Percentiles rank a stretch among this genome's conserved stretches.
phyloP scores from a whole-genome alignment of 1,140 invertebrate species.

The Drosophila funebris region DNA sequence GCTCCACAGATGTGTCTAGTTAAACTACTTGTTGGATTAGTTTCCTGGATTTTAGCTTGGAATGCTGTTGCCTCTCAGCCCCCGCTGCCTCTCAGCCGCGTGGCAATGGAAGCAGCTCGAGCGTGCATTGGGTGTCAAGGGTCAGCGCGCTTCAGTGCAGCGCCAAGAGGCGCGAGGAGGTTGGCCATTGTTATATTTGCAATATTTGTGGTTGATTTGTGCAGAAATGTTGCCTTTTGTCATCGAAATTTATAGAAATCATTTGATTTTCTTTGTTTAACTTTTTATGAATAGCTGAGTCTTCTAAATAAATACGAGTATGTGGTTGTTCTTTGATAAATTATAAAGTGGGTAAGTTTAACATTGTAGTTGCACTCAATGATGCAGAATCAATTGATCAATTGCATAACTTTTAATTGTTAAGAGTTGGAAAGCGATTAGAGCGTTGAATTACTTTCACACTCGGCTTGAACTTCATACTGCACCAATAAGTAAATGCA shows the following conservation, averaged over 20 bases:
- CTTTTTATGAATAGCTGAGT: slow-evolving; percentile 4
- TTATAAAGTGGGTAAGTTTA: background rate
- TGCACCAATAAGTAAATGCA: no score
- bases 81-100: background rate
- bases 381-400: background rate
- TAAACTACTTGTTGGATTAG: slow-evolving; percentile 39
- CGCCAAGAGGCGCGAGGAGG: slow-evolving; percentile 20
- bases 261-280: slow-evolving; percentile 25
- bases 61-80: background rate
- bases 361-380: slow-evolving; percentile 14
- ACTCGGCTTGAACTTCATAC: no score
- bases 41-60: slow-evolving; percentile 1
- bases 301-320: background rate
- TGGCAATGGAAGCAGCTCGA: background rate
- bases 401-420: background rate
- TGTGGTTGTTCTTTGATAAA: background rate
- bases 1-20: background rate
- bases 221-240: slow-evolving; percentile 27
- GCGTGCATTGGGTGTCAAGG: slow-evolving; percentile 50
- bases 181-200: slow-evolving; percentile 21
- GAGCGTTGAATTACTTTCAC: no score
- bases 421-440: background rate
- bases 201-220: slow-evolving; percentile 16
- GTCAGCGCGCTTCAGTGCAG: slow-evolving; percentile 46
- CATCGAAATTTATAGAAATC: slow-evolving; percentile 7